Percentiles rank a stretch among this genome's conserved stretches.
These are phyloP conservation scores for Limnephilus lunatus DNA, from an alignment of 2,888 invertebrate genomes.

Conservation along the genomic window DNA sequence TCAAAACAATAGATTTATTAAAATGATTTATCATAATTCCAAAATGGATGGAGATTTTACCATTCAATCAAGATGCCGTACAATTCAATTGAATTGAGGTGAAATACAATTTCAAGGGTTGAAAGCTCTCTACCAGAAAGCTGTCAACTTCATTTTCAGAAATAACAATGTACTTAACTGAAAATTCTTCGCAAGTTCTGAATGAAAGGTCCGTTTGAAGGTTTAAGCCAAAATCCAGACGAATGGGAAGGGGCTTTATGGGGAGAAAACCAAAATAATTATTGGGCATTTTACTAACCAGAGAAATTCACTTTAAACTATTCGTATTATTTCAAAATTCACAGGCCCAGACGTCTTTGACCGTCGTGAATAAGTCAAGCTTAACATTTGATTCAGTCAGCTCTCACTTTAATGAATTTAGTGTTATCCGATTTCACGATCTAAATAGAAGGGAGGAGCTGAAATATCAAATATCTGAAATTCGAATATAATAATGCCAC, in stretches of 20 bases:
- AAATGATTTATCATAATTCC: background rate
- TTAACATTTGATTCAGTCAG: background rate
- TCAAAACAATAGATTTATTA: background rate
- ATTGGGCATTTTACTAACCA: constrained; percentile 18
- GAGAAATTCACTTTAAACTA: constrained; percentile 16
- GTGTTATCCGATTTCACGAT: background rate
- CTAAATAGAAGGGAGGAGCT: background rate
- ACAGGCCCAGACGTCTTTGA: background rate
- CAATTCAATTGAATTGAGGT: background rate
- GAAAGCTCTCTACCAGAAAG: constrained; percentile 44
- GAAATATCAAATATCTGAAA: background rate
- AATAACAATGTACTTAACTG: constrained; percentile 46
- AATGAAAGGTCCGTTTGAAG: constrained; percentile 37
- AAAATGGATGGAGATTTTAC: background rate
- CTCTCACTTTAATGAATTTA: background rate
- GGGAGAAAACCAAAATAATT: constrained; percentile 12
- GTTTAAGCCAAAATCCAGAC: constrained; percentile 7
- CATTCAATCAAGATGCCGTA: constrained; percentile 26
- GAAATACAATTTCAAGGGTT: constrained; percentile 8
- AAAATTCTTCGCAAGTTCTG: constrained; percentile 31
- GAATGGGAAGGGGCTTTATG: background rate
- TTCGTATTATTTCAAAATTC: background rate
- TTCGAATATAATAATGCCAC: background rate
- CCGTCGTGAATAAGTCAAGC: background rate
- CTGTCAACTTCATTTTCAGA: constrained; percentile 39